These are phyloP conservation scores for Hedya salicella DNA, from an alignment of 2,888 invertebrate genomes.

Conservation along the genomic window DNA sequence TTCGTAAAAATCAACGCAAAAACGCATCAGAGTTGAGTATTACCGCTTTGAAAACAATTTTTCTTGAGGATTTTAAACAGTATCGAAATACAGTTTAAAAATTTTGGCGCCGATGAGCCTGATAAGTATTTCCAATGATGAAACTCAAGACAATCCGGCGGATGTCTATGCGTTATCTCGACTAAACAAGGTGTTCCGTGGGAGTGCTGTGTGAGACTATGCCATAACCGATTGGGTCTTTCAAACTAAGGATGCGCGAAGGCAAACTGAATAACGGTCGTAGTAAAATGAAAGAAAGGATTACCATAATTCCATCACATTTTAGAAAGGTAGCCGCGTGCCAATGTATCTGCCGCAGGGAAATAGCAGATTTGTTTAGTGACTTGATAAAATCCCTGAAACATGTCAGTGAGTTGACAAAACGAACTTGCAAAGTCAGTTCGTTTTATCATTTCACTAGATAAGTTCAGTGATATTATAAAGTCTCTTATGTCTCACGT, in stretches of 20 bases:
- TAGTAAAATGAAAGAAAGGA: slow-evolving; percentile 2
- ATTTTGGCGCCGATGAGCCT: slow-evolving; percentile 25
- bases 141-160: slow-evolving; percentile 70
- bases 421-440: too few relatives aligned
- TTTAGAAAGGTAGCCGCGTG: background rate
- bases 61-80: background rate
- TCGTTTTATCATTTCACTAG: too few relatives aligned
- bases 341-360: too few relatives aligned
- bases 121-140: slow-evolving; percentile 45
- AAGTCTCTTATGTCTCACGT: too few relatives aligned
- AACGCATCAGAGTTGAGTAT: too few relatives aligned
- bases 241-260: slow-evolving; percentile 52
- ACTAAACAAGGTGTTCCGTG: slow-evolving; percentile 65
- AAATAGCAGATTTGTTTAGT: too few relatives aligned
- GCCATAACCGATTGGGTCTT: slow-evolving; percentile 49
- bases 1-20: background rate
- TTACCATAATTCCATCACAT: background rate
- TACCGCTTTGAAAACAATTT: too few relatives aligned
- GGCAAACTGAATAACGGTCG: slow-evolving; percentile 45
- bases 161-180: slow-evolving; percentile 75
- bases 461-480: too few relatives aligned
- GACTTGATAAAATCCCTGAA: too few relatives aligned
- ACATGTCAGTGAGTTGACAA: too few relatives aligned
- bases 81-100: background rate
- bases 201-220: slow-evolving; percentile 71